A percentile compares a stretch with the other conserved stretches of the same genome.
phyloP scores from a whole-genome alignment of 2,888 invertebrate species.

The Frankliniella intonsa region DNA sequence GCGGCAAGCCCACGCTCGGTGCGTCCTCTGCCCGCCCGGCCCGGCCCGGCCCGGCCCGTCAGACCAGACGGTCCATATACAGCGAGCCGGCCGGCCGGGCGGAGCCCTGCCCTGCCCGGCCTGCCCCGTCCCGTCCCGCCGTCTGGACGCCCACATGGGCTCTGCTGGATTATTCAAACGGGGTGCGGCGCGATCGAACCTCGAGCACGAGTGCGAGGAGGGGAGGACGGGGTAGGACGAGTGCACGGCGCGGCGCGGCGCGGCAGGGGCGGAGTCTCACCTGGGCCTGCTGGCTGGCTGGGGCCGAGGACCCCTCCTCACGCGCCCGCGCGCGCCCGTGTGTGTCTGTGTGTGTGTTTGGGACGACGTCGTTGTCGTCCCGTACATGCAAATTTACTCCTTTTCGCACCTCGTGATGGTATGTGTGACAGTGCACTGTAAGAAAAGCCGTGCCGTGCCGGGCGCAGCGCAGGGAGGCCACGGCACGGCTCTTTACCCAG shows the following conservation, averaged over 20 bases:
- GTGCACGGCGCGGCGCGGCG: too few relatives aligned
- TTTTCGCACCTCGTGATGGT: too few relatives aligned
- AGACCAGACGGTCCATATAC: not conserved
- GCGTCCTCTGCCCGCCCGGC: too few relatives aligned
- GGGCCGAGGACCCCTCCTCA: not conserved
- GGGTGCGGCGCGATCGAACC: not conserved
- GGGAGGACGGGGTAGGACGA: not conserved
- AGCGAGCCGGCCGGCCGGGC: not conserved
- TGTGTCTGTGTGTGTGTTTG: not conserved
- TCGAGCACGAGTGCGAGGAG: not conserved
- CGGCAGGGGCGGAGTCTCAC: too few relatives aligned
- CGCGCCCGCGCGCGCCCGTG: not conserved
- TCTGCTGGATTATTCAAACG: not conserved
- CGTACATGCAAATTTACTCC: too few relatives aligned
- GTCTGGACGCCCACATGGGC: not conserved
- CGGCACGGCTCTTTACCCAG: too few relatives aligned
- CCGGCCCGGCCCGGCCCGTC: not conserved
- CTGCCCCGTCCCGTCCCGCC: not conserved
- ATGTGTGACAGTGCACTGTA: too few relatives aligned
- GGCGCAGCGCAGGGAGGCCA: too few relatives aligned
- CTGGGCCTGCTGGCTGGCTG: too few relatives aligned
- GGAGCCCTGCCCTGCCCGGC: not conserved
- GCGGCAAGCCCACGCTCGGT: too few relatives aligned
- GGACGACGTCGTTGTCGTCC: not conserved
- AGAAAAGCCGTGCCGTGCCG: too few relatives aligned